Evolutionary conservation across 2,888 invertebrate species (phyloP), one percentile per base, ranked within the genome.

Genomic region (Quadriops clusia): DNA sequence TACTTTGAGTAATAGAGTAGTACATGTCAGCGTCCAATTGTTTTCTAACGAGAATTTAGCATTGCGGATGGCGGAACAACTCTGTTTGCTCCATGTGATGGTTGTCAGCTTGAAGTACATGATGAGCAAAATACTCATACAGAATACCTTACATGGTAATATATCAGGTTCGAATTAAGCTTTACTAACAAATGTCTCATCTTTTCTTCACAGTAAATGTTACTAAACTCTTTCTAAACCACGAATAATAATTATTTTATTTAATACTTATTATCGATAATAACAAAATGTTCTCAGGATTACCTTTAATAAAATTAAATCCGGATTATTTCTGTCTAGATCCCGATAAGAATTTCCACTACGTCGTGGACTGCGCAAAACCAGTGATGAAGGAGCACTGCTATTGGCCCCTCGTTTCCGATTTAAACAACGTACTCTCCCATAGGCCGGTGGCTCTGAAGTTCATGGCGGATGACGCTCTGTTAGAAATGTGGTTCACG

Each of bases 341-440:
- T 61, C 72, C 76, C 2, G 70, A 70, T 12, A 76, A 74, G 50
- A 90, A 89, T 57, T 79, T 77, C 49, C 93, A 93, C 59, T 77
- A 74, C 50, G 91, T 94, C 12, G 93, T 95, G 27, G 90, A 94
- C 57, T 95, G 95, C 56, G 83, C 80, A 8, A 72, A 80, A 41
- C 72, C 82, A 36, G 85, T 93, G 12, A 93, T 97, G 90, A 91
- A 90, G 63, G 89, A 94, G 54, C 95, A 97, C 58, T 93, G 93
- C 62, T 95, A 94, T 60, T 97, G 95, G 95, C 94, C 95, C 1
- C 68, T 95, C 5, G 91, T 95, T 17, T 93, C 91, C 0, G 95
- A 97, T 64, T 75, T 97, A 45, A 94, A 94, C 55, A 97, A 95
- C 59, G 85, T 97, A 29, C 68, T 97, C 9, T 89, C 91, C 1